A percentile compares a stretch with the other conserved stretches of the same genome.
Conservation (phyloP, 2,113 vertebrate genomes). For the Rhabdomys dilectus region DNA sequence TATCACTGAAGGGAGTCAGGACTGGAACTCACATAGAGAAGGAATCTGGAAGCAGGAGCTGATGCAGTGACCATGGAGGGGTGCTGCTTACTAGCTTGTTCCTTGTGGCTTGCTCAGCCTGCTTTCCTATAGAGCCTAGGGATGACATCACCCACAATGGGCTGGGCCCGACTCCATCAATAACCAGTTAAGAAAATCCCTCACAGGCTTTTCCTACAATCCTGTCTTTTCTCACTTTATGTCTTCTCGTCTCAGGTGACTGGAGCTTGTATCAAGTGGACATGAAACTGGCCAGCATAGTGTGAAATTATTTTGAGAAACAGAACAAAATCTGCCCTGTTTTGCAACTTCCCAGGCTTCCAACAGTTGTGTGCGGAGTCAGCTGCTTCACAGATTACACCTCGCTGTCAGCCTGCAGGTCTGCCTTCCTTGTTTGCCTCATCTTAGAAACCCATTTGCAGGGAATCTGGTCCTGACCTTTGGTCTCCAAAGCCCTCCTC, state of each 20-base stretch:
- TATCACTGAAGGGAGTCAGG: not conserved
- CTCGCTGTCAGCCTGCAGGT: not conserved
- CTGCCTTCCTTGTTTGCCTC: not conserved
- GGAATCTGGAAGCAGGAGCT: not conserved
- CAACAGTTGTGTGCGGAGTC: not conserved
- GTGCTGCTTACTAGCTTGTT: not conserved
- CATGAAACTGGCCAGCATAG: not conserved
- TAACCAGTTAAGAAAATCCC: not conserved
- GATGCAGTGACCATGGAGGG: not conserved
- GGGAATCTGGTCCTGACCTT: not conserved
- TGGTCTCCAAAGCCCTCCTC: not conserved
- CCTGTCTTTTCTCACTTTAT: not conserved
- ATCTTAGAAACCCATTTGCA: not conserved
- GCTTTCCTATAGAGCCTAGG: not conserved
- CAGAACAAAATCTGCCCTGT: not conserved
- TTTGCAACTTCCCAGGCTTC: not conserved
- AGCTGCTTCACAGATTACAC: not conserved
- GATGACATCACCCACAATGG: not conserved
- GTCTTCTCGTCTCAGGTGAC: not conserved
- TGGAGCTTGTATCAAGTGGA: not conserved
- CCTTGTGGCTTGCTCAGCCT: not conserved
- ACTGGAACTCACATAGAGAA: not conserved
- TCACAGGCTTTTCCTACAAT: not conserved
- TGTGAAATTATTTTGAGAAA: conserved; percentile 43
- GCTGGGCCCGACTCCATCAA: not conserved